Conservation (phyloP, 2,797 vertebrate species). For the Chelidonichthys spinosus region DNA sequence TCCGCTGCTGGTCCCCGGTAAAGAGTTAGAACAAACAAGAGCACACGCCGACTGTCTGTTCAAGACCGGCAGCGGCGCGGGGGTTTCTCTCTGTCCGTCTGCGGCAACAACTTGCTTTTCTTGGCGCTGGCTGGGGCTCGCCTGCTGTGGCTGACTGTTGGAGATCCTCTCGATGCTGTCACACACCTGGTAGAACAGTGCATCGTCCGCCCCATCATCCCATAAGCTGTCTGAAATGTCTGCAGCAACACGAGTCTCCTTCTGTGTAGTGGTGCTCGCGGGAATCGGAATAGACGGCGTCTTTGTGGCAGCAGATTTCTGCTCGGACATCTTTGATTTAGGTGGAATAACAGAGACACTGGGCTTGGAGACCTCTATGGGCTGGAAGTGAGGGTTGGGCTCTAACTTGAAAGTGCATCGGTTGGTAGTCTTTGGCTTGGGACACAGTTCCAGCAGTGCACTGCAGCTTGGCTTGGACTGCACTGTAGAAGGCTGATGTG, state of each 20-base stretch:
- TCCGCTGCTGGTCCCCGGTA: constrained; percentile 66
- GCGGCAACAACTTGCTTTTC: constrained; percentile 12
- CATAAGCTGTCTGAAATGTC: constrained; percentile 79
- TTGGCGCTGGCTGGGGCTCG: not conserved
- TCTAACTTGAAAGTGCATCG: constrained; percentile 75
- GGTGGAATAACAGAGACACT: constrained; percentile 48
- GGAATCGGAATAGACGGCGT: constrained; percentile 11
- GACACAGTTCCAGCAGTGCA: constrained; percentile 65
- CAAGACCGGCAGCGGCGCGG: constrained; percentile 36
- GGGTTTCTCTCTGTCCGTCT: constrained; percentile 32
- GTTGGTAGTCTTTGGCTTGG: constrained; percentile 70
- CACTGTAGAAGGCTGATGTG: constrained; percentile 10
- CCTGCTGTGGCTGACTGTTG: constrained; percentile 67
- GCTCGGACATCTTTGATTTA: constrained; percentile 42
- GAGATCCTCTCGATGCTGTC: constrained; percentile 90
- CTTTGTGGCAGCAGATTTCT: constrained; percentile 38
- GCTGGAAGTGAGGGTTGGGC: constrained; percentile 70
- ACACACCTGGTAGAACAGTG: constrained; percentile 91
- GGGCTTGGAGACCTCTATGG: constrained; percentile 55
- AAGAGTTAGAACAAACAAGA: constrained; percentile 76
- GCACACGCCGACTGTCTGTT: constrained; percentile 37
- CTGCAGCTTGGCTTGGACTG: constrained; percentile 42
- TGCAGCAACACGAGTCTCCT: constrained; percentile 37
- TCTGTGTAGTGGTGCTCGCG: constrained; percentile 44
- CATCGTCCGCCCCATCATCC: constrained; percentile 90